Evolutionary conservation across 2,797 vertebrate genomes (phyloP), one percentile per base, ranked within the genome.

Genomic region (Pyrocephalus nanus): DNA sequence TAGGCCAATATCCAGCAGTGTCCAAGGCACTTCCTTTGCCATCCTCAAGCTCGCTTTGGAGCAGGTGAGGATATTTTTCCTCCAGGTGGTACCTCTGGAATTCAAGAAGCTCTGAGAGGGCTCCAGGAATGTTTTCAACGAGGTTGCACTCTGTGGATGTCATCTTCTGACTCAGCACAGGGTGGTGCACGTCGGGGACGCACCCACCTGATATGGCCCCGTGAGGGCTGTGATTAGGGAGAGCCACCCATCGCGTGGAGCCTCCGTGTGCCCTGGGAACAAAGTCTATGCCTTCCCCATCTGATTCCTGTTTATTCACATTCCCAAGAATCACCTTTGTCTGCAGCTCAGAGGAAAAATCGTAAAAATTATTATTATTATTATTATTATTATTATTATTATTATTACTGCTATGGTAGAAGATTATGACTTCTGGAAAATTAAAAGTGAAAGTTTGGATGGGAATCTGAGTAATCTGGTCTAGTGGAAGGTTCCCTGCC

Each of bases 121-220:
- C 30, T 57, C 29, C 50, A 26, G 80, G 23, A 76, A 70, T 36
- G 27, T 8, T 86, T 81, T 82, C 50, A 62, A 79, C 12, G 66
- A 91, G 85, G 22, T 60, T 47, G 76, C 66, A 64, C 51, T 67
- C 53, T 5, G 16, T 5, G 4, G 48, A 36, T 78, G 73, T 47
- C 91, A 64, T 64, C 82, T 78, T 90, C 66, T 95, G 95, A 93
- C 73, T 96, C 91, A 92, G 93, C 80, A 65, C 47, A 40, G 90
- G 76, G 76, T 67, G 71, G 42, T 69, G 76, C n/a, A 42, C 0
- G 0, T 20, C 62, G 32, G 60, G 53, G 57, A 86, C 74, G 11
- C 77, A 73, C 94, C 94, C 88, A 50, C 67, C 60, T 36, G 86
- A 69, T 95, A 95, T 2, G 2, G 5, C 14, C 26, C 36, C 21